Base-by-base conservation (phyloP, 2,888 invertebrate species). In the Torymus tubicola region DNA sequence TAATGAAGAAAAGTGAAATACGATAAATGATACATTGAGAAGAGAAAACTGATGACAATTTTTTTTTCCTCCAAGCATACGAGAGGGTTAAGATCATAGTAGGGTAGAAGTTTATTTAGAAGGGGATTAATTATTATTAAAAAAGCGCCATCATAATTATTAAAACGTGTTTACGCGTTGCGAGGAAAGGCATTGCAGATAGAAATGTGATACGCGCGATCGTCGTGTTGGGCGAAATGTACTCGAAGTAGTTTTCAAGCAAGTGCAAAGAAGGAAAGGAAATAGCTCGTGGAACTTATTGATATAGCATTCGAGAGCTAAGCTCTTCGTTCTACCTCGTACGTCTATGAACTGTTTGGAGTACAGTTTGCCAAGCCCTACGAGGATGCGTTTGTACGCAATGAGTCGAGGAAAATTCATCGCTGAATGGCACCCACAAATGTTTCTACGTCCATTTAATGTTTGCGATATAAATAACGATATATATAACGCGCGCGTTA, bases 21-120 rank as follows among this genome's bases (percentile, higher is more conserved):
- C 16, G 18, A 63, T 61, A 53, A 67, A 67, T 64, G 21, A 57
- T 72, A 71, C 67, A 16, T 57, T n/a, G 11, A 78, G 21, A 55
- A 70, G 11, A 78, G 21, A 55, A 70, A 67, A 80, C 16, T 52
- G 31, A 70, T 60, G 53, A 73, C 55, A 68, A 68, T 58, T 77
- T 71, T 70, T 70, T 1, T 77, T 74, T 74, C 58, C 18, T 63
- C 42, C 55, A 14, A 57, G 64, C 50, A 61, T 24, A 50, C 13
- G 55, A 60, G 55, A 76, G 31, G 58, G 21, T 80, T 74, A 53
- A 74, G 24, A 80, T 74, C 70, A 53, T 74, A 57, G 68, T 74
- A 73, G 61, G 14, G 53, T 69, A 74, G 53, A 78, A 63, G 61
- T 79, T 68, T 64, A 74, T 80, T 42, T 74, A 80, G 60, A 14